phyloP scores from a whole-genome alignment of 2,113 vertebrate genomes.

The Xyliphius kryptos region DNA sequence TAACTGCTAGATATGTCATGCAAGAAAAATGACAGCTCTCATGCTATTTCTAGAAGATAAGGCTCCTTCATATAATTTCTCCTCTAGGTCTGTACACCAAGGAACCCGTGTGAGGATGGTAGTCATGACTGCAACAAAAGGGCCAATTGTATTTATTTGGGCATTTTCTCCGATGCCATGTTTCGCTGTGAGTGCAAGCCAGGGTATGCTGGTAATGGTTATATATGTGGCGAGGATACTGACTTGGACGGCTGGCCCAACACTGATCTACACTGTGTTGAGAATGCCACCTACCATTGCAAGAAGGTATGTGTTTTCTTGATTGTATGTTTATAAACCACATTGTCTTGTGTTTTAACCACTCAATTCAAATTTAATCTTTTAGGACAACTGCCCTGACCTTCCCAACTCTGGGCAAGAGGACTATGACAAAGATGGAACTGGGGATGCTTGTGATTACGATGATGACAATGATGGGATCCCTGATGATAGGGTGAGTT shows the following conservation, averaged over 20 bases:
- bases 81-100: conserved; percentile 92
- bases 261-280: conserved; percentile 79
- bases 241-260: conserved; percentile 98
- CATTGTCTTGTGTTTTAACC: too few relatives aligned
- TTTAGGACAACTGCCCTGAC: conserved; percentile 94
- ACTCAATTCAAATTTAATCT: too few relatives aligned
- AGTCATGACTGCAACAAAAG: conserved; percentile 92
- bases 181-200: conserved; percentile 95
- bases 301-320: too few relatives aligned
- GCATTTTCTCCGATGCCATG: conserved; percentile 89
- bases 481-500: conserved; percentile 85
- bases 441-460: conserved; percentile 89
- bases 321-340: too few relatives aligned
- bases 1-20: too few relatives aligned
- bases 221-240: conserved; percentile 90
- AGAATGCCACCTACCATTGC: conserved; percentile 96
- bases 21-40: too few relatives aligned
- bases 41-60: too few relatives aligned
- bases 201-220: conserved; percentile 93
- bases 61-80: too few relatives aligned
- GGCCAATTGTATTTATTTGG: conserved; percentile 93
- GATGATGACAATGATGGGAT: conserved; percentile 95
- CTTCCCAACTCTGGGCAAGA: conserved; percentile 98
- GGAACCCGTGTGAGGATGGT: conserved; percentile 90
- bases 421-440: conserved; percentile 94